phyloP scores from a whole-genome alignment of 2,888 invertebrate species.

The Mesorhabditis belari region DNA sequence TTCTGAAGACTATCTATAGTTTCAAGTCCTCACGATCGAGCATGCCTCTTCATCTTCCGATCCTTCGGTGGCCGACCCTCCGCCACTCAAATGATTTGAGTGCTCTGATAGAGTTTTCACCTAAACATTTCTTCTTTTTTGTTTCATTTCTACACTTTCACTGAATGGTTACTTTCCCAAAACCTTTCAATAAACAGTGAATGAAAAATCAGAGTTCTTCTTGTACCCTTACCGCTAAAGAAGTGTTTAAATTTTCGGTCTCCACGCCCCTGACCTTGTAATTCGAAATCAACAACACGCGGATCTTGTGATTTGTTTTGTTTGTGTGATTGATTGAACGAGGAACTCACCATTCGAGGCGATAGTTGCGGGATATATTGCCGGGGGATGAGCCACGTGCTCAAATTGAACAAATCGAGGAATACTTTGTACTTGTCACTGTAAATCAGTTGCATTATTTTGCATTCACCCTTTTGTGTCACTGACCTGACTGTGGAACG shows the following conservation, averaged over 20 bases:
- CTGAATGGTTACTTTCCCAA: too few relatives aligned
- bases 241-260: background rate
- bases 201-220: too few relatives aligned
- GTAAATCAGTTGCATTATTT: conserved; percentile 51
- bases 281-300: too few relatives aligned
- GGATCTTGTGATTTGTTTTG: too few relatives aligned
- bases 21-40: too few relatives aligned
- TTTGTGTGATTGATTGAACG: background rate
- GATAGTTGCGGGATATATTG: conserved; percentile 81
- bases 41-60: background rate
- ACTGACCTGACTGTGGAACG: conserved; percentile 83
- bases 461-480: background rate
- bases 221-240: too few relatives aligned
- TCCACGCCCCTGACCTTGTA: too few relatives aligned
- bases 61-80: background rate
- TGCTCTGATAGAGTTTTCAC: conserved; percentile 45
- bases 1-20: too few relatives aligned
- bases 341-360: conserved; percentile 64
- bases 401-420: conserved; percentile 89
- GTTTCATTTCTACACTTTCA: too few relatives aligned
- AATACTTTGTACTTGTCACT: conserved; percentile 98
- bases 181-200: too few relatives aligned
- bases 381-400: conserved; percentile 88
- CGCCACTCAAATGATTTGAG: conserved; percentile 19
- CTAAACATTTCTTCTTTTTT: background rate